Evolutionary conservation across 2,797 vertebrate species (phyloP).

Genomic region (Pelobates cultripes): DNA sequence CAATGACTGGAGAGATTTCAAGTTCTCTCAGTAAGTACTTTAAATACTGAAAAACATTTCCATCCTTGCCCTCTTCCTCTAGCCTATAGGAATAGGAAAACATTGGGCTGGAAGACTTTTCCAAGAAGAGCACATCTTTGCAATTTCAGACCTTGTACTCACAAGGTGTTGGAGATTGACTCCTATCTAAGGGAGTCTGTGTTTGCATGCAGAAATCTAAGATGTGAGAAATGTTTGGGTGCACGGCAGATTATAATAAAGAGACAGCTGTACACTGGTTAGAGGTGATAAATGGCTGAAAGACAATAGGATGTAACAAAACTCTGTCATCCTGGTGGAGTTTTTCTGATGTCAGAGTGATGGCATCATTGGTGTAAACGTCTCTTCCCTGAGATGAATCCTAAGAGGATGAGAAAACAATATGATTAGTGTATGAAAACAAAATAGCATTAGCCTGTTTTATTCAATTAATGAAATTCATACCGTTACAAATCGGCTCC

Average conservation of each 20-base stretch:
- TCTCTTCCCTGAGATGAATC: slow-evolving; percentile 87
- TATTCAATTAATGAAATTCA: background rate
- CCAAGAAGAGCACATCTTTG: background rate
- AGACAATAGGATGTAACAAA: background rate
- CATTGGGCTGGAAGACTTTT: slow-evolving; percentile 9
- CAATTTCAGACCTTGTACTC: background rate
- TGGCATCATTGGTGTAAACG: slow-evolving; percentile 92
- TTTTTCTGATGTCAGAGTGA: slow-evolving; percentile 79
- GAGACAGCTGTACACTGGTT: background rate
- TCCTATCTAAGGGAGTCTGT: background rate
- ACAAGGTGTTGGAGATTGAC: background rate
- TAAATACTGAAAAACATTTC: background rate
- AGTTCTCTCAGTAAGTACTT: background rate
- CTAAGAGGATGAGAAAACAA: slow-evolving; percentile 68
- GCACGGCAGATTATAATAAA: background rate
- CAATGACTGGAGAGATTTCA: background rate
- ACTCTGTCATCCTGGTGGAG: background rate
- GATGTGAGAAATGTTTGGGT: background rate
- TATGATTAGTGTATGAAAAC: slow-evolving; percentile 19
- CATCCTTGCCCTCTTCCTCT: background rate
- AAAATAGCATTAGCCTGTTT: background rate
- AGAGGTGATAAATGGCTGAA: background rate
- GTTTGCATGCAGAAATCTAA: background rate
- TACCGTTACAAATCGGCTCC: slow-evolving; percentile 22
- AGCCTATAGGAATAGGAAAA: background rate